Evolutionary conservation across 2,888 invertebrate species (phyloP).

Genomic region (Toxonevra muliebris): DNA sequence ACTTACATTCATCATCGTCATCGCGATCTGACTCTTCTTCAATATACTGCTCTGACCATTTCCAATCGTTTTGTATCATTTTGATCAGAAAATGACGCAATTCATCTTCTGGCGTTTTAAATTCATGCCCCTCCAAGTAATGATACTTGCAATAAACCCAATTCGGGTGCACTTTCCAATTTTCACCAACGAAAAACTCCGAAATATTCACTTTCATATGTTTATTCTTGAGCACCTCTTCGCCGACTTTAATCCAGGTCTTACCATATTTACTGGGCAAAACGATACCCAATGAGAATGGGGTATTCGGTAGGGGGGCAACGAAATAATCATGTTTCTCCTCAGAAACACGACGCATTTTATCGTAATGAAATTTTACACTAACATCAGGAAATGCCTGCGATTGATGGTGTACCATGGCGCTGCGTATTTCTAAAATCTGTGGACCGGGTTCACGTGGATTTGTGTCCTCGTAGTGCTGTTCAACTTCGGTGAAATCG

Average conservation of each 20-base stretch:
- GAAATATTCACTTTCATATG: constrained; percentile 76
- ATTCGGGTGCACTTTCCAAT: constrained; percentile 85
- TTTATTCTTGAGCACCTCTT: constrained; percentile 76
- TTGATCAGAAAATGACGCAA: constrained; percentile 78
- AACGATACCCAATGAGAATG: constrained; percentile 87
- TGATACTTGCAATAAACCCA: constrained; percentile 93
- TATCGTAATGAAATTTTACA: constrained; percentile 85
- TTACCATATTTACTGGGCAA: constrained; percentile 80
- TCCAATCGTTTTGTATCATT: constrained; percentile 70
- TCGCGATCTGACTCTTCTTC: constrained; percentile 57
- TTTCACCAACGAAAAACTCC: constrained; percentile 76
- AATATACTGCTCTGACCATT: constrained; percentile 72
- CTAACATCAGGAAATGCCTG: constrained; percentile 74
- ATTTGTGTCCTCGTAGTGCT: constrained; percentile 75
- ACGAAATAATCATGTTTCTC: constrained; percentile 86
- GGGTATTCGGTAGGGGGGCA: constrained; percentile 82
- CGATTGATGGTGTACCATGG: constrained; percentile 76
- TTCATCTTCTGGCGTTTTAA: constrained; percentile 77
- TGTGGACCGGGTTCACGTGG: constrained; percentile 73
- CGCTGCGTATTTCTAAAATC: constrained; percentile 69
- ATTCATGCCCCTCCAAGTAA: constrained; percentile 81
- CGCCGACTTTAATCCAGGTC: constrained; percentile 73
- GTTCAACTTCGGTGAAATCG: constrained; percentile 94
- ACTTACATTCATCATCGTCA: constrained; percentile 55
- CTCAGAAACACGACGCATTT: constrained; percentile 83